These are phyloP conservation scores for Drosophila gunungcola DNA, from an alignment of 1,140 invertebrate species.

Conservation along the genomic window DNA sequence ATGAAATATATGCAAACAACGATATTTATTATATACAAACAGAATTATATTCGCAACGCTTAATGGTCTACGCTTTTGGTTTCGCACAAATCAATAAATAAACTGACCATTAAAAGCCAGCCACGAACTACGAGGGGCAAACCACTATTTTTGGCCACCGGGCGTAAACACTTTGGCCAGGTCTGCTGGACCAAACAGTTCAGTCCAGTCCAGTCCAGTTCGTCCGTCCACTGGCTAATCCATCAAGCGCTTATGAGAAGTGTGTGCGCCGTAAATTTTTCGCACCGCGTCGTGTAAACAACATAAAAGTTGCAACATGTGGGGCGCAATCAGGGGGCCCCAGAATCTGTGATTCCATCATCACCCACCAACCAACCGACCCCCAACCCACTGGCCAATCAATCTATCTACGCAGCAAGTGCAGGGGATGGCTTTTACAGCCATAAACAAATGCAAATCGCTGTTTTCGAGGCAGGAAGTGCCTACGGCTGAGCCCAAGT, in stretches of 20 bases:
- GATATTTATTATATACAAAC: conserved; percentile 56
- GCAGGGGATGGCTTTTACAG: conserved; percentile 19
- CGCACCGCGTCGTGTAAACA: conserved; percentile 63
- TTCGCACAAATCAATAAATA: conserved; percentile 62
- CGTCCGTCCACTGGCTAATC: conserved; percentile 55
- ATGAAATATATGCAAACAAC: conserved; percentile 25
- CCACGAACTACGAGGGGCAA: conserved; percentile 12
- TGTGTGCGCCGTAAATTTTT: conserved; percentile 71
- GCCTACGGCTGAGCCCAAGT: conserved; percentile 44
- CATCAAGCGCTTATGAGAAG: conserved; percentile 69
- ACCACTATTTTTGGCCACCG: conserved; percentile 52
- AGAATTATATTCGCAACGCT: conserved; percentile 44
- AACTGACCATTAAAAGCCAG: conserved; percentile 54
- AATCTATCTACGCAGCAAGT: conserved; percentile 48
- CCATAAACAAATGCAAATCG: conserved; percentile 74
- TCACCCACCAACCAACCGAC: not conserved
- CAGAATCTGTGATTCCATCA: conserved; percentile 5
- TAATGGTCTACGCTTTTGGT: conserved; percentile 60
- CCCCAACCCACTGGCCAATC: not conserved
- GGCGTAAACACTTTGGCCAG: conserved; percentile 57
- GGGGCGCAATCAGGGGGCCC: conserved; percentile 34
- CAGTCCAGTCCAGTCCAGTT: not conserved
- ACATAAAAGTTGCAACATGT: conserved; percentile 79
- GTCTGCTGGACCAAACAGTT: conserved; percentile 2
- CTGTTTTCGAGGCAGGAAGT: conserved; percentile 66